phyloP scores from a whole-genome alignment of 1,140 invertebrate species.

The Drosophila ogumai region DNA sequence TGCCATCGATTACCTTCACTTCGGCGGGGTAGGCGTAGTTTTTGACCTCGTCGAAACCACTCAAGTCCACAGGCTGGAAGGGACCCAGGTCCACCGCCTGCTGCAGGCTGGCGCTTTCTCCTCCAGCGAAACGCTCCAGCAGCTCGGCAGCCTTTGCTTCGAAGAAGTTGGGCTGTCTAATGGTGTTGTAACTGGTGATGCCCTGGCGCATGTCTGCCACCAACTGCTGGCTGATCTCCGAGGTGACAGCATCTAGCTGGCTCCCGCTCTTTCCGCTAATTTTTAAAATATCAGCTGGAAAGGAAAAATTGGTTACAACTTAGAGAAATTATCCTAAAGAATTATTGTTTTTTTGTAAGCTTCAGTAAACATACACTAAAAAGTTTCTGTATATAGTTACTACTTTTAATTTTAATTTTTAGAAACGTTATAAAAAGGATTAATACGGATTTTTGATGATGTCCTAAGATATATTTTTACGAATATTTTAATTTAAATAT shows the following conservation, averaged over 20 bases:
- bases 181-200: slow-evolving; percentile 55
- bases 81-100: slow-evolving; percentile 53
- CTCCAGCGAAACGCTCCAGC: slow-evolving; percentile 41
- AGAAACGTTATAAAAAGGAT: too few relatives aligned
- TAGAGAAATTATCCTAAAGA: neutral
- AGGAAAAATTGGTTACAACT: neutral
- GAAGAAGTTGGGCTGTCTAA: slow-evolving; percentile 72
- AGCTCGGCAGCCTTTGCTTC: slow-evolving; percentile 66
- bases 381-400: too few relatives aligned
- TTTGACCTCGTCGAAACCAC: slow-evolving; percentile 73
- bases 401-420: too few relatives aligned
- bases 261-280: slow-evolving; percentile 59
- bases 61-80: slow-evolving; percentile 66
- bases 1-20: slow-evolving; percentile 77
- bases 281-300: slow-evolving; percentile 60
- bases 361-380: too few relatives aligned
- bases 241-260: slow-evolving; percentile 63
- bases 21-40: slow-evolving; percentile 78
- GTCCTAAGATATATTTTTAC: too few relatives aligned
- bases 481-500: too few relatives aligned
- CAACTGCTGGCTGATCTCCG: slow-evolving; percentile 60
- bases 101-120: slow-evolving; percentile 31
- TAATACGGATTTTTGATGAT: too few relatives aligned
- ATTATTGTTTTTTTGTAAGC: too few relatives aligned
- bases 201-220: slow-evolving; percentile 71